Conservation (phyloP, 2,888 invertebrate genomes). For the Beris morrisii region DNA sequence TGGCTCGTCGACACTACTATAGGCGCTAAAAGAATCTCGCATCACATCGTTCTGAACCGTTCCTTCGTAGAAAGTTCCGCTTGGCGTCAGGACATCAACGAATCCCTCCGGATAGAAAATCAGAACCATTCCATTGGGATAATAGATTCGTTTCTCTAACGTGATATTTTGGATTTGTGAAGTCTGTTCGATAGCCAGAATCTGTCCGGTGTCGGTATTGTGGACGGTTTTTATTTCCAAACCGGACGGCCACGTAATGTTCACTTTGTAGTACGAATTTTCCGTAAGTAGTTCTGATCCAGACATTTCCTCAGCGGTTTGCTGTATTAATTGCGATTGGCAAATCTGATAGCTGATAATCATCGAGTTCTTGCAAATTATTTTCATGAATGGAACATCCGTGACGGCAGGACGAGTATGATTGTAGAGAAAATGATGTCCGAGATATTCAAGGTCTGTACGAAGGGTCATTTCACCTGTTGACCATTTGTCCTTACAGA, state of each 20-base stretch:
- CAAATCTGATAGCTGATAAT: not conserved
- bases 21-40: not conserved
- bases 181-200: conserved; percentile 24
- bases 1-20: not conserved
- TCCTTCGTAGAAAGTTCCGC: conserved; percentile 29
- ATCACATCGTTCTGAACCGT: not conserved
- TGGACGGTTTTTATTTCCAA: conserved; percentile 20
- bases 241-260: conserved; percentile 31
- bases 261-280: not conserved
- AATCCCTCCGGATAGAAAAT: conserved; percentile 12
- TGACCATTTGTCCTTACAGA: conserved; percentile 4
- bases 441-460: conserved; percentile 6
- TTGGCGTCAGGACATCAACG: conserved; percentile 17
- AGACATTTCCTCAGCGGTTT: not conserved
- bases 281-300: not conserved
- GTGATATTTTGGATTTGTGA: not conserved
- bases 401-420: not conserved
- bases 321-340: too few species aligned
- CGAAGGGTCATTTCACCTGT: not conserved
- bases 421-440: conserved; percentile 19
- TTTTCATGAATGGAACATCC: conserved; percentile 1
- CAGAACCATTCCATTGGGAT: conserved; percentile 25
- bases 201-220: conserved; percentile 2
- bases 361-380: not conserved
- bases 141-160: conserved; percentile 29